These are phyloP conservation scores for Myripristis jacobus DNA, from an alignment of 2,797 vertebrate genomes.

Conservation along the genomic window DNA sequence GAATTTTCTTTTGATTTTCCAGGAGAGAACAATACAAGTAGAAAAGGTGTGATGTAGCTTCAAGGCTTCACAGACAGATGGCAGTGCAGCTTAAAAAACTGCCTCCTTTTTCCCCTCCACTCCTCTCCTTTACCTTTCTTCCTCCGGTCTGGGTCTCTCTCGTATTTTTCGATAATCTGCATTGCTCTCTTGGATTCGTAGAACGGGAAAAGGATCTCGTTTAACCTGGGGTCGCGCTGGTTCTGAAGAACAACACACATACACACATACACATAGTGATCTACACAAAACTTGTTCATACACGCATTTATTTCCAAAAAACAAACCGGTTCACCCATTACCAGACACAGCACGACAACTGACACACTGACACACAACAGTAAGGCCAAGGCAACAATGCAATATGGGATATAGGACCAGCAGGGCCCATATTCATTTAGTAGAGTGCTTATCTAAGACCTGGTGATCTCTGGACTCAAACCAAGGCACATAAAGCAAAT, in stretches of 20 bases:
- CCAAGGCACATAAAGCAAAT: not conserved
- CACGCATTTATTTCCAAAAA: slow-evolving; percentile 8
- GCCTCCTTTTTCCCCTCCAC: not conserved
- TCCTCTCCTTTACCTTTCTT: slow-evolving; percentile 87
- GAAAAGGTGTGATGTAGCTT: slow-evolving; percentile 55
- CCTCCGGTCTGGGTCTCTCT: slow-evolving; percentile 91
- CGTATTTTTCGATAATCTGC: slow-evolving; percentile 97
- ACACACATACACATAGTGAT: slow-evolving; percentile 24
- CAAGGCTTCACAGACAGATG: slow-evolving; percentile 62
- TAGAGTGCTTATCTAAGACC: not conserved
- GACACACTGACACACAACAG: slow-evolving; percentile 31
- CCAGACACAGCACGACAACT: slow-evolving; percentile 1
- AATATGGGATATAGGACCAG: slow-evolving; percentile 24
- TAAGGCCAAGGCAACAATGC: slow-evolving; percentile 13
- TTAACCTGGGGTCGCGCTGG: slow-evolving; percentile 96
- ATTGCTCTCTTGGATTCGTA: slow-evolving; percentile 96
- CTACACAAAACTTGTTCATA: slow-evolving; percentile 5
- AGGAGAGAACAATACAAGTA: too few species aligned
- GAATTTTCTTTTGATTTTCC: too few species aligned
- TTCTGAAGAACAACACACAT: slow-evolving; percentile 81
- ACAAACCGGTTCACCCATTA: not conserved
- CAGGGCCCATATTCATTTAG: slow-evolving; percentile 2
- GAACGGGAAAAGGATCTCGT: slow-evolving; percentile 99
- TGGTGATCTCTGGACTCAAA: not conserved
- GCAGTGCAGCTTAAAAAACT: slow-evolving; percentile 59